These are phyloP conservation scores for Carterocephalus palaemon DNA, from an alignment of 2,888 invertebrate genomes.

Conservation along the genomic window DNA sequence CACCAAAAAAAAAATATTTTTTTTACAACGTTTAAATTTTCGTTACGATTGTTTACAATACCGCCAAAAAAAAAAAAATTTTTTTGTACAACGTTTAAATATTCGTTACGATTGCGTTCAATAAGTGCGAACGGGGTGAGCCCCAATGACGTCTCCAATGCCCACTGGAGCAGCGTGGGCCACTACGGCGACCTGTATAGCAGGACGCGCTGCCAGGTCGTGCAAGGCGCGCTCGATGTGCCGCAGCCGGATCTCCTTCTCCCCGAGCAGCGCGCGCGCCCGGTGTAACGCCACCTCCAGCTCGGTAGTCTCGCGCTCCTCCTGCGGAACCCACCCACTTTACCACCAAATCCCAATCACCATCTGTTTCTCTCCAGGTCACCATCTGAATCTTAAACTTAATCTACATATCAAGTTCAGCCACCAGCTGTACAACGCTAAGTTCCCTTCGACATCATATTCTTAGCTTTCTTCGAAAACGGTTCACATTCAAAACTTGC, in stretches of 20 bases:
- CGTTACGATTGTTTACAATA: too few relatives aligned
- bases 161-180: too few relatives aligned
- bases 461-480: too few relatives aligned
- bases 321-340: constrained; percentile 59
- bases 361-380: background rate
- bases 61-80: background rate
- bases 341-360: constrained; percentile 1
- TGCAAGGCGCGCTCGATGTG: constrained; percentile 89
- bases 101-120: too few relatives aligned
- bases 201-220: constrained; percentile 72
- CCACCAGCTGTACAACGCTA: too few relatives aligned
- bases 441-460: too few relatives aligned
- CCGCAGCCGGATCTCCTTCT: constrained; percentile 88
- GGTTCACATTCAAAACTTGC: too few relatives aligned
- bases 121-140: too few relatives aligned
- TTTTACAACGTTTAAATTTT: too few relatives aligned
- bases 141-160: too few relatives aligned
- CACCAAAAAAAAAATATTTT: too few relatives aligned
- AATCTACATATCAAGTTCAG: too few relatives aligned
- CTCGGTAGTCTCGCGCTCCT: constrained; percentile 89
- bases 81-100: constrained; percentile 1
- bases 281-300: constrained; percentile 91
- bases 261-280: constrained; percentile 87
- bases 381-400: background rate
- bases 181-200: constrained; percentile 57